A percentile compares a stretch with the other conserved stretches of the same genome.
Conservation (phyloP, 2,113 vertebrate genomes). For the Ophiodon elongatus region DNA sequence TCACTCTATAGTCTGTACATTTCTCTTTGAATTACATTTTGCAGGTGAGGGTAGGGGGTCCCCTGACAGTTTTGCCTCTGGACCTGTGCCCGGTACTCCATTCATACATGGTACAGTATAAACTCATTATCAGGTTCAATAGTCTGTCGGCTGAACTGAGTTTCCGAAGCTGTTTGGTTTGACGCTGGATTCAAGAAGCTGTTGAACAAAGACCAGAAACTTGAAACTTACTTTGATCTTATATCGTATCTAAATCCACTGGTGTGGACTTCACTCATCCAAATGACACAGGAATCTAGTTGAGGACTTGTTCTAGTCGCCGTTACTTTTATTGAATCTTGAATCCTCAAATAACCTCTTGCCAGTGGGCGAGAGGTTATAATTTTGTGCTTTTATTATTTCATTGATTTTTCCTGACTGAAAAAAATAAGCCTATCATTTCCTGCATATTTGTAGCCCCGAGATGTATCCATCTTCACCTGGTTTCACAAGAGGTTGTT, state of each 20-base stretch:
- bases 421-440: conserved; percentile 56
- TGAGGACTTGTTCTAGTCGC: background rate
- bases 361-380: background rate
- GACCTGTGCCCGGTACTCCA: background rate
- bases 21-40: background rate
- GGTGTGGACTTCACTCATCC: background rate
- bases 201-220: background rate
- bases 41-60: background rate
- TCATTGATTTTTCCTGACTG: conserved; percentile 14
- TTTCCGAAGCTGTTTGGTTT: background rate
- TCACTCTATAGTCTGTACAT: background rate
- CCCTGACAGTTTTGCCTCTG: too few species aligned
- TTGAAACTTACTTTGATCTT: background rate
- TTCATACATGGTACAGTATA: background rate
- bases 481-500: conserved; percentile 76
- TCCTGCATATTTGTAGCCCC: conserved; percentile 47
- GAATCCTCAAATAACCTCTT: conserved; percentile 62
- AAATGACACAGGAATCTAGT: background rate
- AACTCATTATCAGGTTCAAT: conserved; percentile 5
- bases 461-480: conserved; percentile 59
- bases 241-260: background rate
- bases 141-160: background rate
- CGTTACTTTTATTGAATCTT: background rate
- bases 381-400: conserved; percentile 45
- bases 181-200: background rate